A percentile compares a stretch with the other conserved stretches of the same genome.
phyloP scores from a whole-genome alignment of 2,797 vertebrate genomes.

The Hyperoplus lanceolatus region DNA sequence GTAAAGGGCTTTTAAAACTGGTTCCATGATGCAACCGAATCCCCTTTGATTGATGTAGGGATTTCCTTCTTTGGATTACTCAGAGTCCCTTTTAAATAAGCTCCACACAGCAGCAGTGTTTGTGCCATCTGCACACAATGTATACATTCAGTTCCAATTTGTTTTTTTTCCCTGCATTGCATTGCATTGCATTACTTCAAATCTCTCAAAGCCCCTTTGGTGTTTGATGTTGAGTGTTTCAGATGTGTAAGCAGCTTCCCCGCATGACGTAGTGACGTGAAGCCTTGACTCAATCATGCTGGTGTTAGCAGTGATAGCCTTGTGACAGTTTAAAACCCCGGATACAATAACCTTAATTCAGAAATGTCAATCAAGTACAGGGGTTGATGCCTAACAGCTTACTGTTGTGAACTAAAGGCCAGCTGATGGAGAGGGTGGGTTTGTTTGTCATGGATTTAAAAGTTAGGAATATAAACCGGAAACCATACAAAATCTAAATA shows the following conservation, averaged over 20 bases:
- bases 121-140: background rate
- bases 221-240: slow-evolving; percentile 65
- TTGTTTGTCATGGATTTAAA: background rate
- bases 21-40: background rate
- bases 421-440: background rate
- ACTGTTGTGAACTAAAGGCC: background rate
- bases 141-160: background rate
- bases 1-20: background rate
- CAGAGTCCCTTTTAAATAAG: slow-evolving; percentile 4
- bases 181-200: slow-evolving; percentile 53
- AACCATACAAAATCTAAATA: background rate
- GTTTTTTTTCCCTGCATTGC: slow-evolving; percentile 37
- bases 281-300: slow-evolving; percentile 18
- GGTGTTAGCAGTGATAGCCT: slow-evolving; percentile 30
- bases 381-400: background rate
- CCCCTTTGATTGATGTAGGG: background rate
- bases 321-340: slow-evolving; percentile 34
- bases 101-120: background rate
- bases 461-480: background rate
- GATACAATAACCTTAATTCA: slow-evolving; percentile 26
- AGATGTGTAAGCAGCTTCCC: slow-evolving; percentile 61
- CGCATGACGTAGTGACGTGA: slow-evolving; percentile 26
- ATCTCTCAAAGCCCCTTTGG: slow-evolving; percentile 36
- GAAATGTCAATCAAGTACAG: background rate
- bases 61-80: background rate